phyloP scores from a whole-genome alignment of 1,140 invertebrate genomes.

The Euura lappo region DNA sequence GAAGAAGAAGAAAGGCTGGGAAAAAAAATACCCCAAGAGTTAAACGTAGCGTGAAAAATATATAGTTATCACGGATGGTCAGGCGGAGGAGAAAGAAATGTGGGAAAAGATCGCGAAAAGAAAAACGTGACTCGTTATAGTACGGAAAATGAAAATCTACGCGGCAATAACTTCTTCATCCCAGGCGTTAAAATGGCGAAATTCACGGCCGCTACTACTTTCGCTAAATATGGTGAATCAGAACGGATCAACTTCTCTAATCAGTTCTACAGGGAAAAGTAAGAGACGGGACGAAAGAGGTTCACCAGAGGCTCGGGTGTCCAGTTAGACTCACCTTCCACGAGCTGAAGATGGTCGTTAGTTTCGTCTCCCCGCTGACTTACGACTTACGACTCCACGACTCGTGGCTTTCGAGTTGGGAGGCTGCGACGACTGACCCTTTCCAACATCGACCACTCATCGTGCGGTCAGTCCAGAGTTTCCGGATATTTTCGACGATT shows the following conservation, averaged over 20 bases:
- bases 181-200: too few species aligned
- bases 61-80: background rate
- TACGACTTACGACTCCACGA: background rate
- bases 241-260: too few species aligned
- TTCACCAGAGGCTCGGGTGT: background rate
- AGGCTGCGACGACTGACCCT: background rate
- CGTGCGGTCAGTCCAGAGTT: too few species aligned
- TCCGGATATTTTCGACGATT: too few species aligned
- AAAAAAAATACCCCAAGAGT: background rate
- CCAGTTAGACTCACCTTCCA: background rate
- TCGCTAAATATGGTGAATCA: too few species aligned
- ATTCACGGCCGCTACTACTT: too few species aligned
- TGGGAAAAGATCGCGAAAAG: background rate
- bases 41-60: conserved; percentile 2
- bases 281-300: background rate
- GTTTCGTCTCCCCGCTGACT: background rate
- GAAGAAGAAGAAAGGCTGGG: background rate
- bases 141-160: too few species aligned
- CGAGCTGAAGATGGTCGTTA: background rate
- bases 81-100: background rate
- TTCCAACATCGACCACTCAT: too few species aligned
- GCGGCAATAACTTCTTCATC: too few species aligned
- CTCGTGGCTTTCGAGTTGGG: background rate
- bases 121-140: background rate
- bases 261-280: background rate